Conservation (phyloP, 2,888 invertebrate genomes). For the Phorcus lineatus region DNA sequence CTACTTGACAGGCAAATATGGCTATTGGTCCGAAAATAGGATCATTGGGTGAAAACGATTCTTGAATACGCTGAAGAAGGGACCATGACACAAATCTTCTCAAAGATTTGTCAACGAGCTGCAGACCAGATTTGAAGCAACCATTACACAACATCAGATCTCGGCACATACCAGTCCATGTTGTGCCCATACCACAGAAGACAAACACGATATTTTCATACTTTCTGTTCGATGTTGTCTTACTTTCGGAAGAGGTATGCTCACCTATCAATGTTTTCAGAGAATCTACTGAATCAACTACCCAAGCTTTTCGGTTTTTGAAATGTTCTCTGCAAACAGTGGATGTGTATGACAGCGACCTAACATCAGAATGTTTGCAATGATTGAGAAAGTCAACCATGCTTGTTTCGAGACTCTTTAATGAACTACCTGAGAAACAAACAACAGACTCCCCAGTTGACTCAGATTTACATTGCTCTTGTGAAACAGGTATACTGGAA, state of each 20-base stretch:
- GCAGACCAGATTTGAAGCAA: constrained; percentile 46
- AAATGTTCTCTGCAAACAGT: constrained; percentile 45
- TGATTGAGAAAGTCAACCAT: constrained; percentile 24
- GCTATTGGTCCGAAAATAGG: constrained; percentile 50
- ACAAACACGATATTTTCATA: constrained; percentile 37
- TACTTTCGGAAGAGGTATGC: neutral
- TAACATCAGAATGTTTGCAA: constrained; percentile 21
- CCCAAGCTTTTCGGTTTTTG: constrained; percentile 26
- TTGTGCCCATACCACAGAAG: too few relatives aligned
- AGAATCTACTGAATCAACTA: neutral
- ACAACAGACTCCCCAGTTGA: too few relatives aligned
- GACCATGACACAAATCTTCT: constrained; percentile 39
- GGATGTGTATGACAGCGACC: constrained; percentile 9
- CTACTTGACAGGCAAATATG: too few relatives aligned
- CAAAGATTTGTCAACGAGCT: constrained; percentile 45
- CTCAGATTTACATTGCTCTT: too few relatives aligned
- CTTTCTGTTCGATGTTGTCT: too few relatives aligned
- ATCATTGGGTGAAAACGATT: constrained; percentile 34
- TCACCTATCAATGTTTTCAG: neutral
- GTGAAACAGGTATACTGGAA: neutral
- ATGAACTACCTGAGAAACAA: too few relatives aligned
- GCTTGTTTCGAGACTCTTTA: too few relatives aligned
- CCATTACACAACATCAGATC: constrained; percentile 43
- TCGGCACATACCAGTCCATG: constrained; percentile 61
- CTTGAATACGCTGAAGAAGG: too few relatives aligned